Evolutionary conservation across 2,888 invertebrate genomes (phyloP), one percentile per base, ranked within the genome.

Genomic region (Tenthredo distinguenda): DNA sequence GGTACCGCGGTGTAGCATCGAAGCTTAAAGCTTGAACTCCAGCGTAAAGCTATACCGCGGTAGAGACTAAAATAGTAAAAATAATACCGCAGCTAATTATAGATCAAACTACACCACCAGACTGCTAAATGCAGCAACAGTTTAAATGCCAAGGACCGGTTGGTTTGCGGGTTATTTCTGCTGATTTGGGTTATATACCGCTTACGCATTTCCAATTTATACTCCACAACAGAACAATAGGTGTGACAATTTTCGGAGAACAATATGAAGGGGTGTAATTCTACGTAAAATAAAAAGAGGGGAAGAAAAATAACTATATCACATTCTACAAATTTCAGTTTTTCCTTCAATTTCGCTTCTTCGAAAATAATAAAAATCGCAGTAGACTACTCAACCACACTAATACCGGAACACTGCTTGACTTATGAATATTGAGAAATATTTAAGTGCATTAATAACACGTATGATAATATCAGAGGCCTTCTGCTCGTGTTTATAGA

Each of bases 1-100:
- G 10, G 62, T 62, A 62, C 21, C 9, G 40, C 50, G 37, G 21
- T 40, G 12, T 21, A 47, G 15, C 62, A 62, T 81, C 18, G 40
- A 79, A n/a, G 37, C 58, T 62, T 37, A 37, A 62, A 81, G 81
- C 81, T 81, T 81, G 62, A 81, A 81, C 81, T 81, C 81, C 62
- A 81, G 81, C 40, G 81, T 40, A n/a, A 81, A 81, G 58, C 58
- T 40, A 34, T 40, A 62, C 58, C 81, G 58, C 62, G 34, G 58
- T 40, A 40, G 81, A 26, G 81, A 81, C 81, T 81, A 62, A 81
- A 81, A 81, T 81, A 81, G 81, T 81, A 81, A 81, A 81, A 81
- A 81, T 81, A 88, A 88, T 88, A 89, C 87, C 87, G 83, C 86
- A 87, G 86, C 87, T 89, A 88, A 89, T 89, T 89, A 88, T 89